A percentile compares a stretch with the other conserved stretches of the same genome.
Conservation (phyloP, 2,797 vertebrate genomes). For the Brachyrhaphis roseni region DNA sequence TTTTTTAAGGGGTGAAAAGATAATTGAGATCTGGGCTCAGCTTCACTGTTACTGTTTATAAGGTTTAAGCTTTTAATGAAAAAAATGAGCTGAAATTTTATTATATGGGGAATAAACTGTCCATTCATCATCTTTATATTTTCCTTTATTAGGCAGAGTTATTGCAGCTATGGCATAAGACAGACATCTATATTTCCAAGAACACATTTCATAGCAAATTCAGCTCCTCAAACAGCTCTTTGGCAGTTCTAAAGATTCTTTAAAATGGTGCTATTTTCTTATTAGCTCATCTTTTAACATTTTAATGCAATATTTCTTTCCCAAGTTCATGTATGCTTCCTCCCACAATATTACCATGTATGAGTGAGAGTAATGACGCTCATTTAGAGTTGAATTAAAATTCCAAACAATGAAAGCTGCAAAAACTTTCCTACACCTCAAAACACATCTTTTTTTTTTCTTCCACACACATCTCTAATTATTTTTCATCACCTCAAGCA, state of each 20-base stretch:
- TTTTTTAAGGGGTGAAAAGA: constrained; percentile 49
- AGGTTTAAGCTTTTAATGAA: constrained; percentile 76
- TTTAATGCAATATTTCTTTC: constrained; percentile 74
- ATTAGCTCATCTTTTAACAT: constrained; percentile 80
- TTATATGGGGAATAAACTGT: constrained; percentile 76
- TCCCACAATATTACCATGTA: constrained; percentile 66
- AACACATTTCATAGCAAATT: constrained; percentile 63
- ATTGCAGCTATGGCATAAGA: constrained; percentile 71
- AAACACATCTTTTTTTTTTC: constrained; percentile 68
- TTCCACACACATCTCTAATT: constrained; percentile 80
- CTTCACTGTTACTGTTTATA: constrained; percentile 76
- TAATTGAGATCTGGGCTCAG: constrained; percentile 53
- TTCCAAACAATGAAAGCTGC: constrained; percentile 77
- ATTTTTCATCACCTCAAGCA: constrained; percentile 88
- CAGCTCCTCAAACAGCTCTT: constrained; percentile 62
- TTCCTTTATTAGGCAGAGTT: constrained; percentile 78
- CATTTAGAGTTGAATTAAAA: constrained; percentile 85
- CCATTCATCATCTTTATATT: constrained; percentile 80
- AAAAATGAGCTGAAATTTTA: constrained; percentile 74
- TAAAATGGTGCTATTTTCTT: constrained; percentile 78
- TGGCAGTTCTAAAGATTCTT: constrained; percentile 59
- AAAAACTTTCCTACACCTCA: constrained; percentile 82
- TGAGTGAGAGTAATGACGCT: constrained; percentile 82
- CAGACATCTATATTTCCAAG: constrained; percentile 73
- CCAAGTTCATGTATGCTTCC: constrained; percentile 53